Evolutionary conservation across 2,797 vertebrate genomes (phyloP).

Genomic region (Cynopterus sphinx): DNA sequence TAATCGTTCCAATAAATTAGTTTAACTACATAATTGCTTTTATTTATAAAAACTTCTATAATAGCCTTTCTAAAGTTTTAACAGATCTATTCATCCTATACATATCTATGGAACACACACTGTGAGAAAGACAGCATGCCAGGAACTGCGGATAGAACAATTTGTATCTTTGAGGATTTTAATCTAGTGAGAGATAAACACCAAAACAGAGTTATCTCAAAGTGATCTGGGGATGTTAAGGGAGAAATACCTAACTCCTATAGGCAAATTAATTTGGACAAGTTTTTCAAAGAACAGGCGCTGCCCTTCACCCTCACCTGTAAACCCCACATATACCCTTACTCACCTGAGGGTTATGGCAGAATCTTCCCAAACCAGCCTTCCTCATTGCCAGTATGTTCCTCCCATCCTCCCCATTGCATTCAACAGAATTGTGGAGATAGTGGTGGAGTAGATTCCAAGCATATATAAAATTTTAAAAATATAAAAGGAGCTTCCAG

Average conservation of each 20-base stretch:
- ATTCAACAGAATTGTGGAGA: neutral
- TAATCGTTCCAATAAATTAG: neutral
- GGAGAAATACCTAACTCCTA: neutral
- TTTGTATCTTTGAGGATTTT: neutral
- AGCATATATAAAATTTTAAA: neutral
- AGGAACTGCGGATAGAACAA: neutral
- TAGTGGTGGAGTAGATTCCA: neutral
- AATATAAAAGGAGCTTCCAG: neutral
- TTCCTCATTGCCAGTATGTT: neutral
- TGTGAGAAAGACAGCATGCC: neutral
- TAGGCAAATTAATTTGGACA: neutral
- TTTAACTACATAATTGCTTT: conserved; percentile 20
- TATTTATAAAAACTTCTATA: neutral
- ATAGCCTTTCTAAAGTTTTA: neutral
- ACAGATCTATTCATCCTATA: neutral
- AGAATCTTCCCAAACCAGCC: neutral
- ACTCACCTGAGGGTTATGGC: neutral
- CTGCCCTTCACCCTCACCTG: neutral
- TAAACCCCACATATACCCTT: too few species aligned
- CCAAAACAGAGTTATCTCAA: neutral
- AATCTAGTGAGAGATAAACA: neutral
- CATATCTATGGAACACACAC: neutral
- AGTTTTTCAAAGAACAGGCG: neutral
- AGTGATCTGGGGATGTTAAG: neutral
- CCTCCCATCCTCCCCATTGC: too few species aligned